Evolutionary conservation across 2,888 invertebrate species (phyloP).

Genomic region (Argyresthia albistria): DNA sequence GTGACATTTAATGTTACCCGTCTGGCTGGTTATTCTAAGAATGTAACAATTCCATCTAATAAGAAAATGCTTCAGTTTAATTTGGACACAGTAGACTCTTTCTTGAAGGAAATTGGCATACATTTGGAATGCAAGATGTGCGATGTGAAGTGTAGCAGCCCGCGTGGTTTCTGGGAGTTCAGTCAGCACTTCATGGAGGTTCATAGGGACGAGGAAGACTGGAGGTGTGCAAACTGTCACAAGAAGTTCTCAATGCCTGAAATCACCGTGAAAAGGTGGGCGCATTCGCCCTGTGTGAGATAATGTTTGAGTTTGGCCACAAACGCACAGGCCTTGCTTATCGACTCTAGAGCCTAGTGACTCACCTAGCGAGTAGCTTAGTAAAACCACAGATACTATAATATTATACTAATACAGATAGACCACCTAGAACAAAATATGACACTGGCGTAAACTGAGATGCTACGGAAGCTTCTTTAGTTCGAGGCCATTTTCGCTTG

Average conservation of each 20-base stretch:
- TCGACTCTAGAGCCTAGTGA: too few relatives aligned
- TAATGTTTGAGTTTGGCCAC: too few relatives aligned
- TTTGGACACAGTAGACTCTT: background rate
- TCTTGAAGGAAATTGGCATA: background rate
- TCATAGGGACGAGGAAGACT: background rate
- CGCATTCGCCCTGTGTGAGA: background rate
- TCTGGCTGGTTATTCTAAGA: background rate
- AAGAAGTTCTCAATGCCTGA: background rate
- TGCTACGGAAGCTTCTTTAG: too few relatives aligned
- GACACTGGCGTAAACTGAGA: too few relatives aligned
- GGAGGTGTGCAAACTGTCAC: background rate
- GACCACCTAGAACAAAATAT: too few relatives aligned
- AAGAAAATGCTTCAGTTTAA: background rate
- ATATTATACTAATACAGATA: too few relatives aligned
- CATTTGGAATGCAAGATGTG: background rate
- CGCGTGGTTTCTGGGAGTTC: background rate
- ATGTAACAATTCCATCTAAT: too few relatives aligned
- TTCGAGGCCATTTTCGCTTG: too few relatives aligned
- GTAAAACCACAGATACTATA: too few relatives aligned
- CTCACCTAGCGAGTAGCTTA: too few relatives aligned
- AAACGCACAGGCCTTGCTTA: too few relatives aligned
- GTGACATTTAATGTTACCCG: background rate
- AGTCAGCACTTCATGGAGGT: background rate
- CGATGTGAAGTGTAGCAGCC: background rate
- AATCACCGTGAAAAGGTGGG: background rate